A percentile compares a stretch with the other conserved stretches of the same genome.
phyloP scores from a whole-genome alignment of 2,797 vertebrate species.

The Philypnodon macrostomus region DNA sequence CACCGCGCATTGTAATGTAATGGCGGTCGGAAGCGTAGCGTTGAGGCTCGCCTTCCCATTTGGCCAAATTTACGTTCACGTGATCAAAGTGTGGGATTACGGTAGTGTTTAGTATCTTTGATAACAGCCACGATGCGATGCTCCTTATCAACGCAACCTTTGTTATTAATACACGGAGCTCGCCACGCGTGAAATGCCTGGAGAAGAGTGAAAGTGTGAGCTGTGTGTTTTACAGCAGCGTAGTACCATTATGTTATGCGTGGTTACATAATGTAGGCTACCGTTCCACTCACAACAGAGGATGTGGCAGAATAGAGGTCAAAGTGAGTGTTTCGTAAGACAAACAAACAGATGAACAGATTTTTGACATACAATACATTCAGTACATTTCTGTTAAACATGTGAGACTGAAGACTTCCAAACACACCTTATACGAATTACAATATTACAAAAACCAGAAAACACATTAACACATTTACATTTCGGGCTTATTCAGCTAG shows the following conservation, averaged over 20 bases:
- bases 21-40: conserved; percentile 77
- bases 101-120: conserved; percentile 51
- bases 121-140: conserved; percentile 41
- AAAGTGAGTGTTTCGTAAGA: conserved; percentile 61
- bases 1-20: conserved; percentile 76
- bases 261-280: conserved; percentile 56
- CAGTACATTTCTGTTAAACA: background rate
- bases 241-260: conserved; percentile 37
- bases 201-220: conserved; percentile 1
- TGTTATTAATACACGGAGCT: conserved; percentile 5
- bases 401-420: too few relatives aligned
- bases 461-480: too few relatives aligned
- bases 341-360: background rate
- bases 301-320: conserved; percentile 64
- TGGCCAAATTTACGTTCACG: conserved; percentile 74
- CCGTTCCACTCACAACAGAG: conserved; percentile 51
- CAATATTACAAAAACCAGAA: too few relatives aligned
- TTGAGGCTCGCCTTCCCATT: conserved; percentile 75
- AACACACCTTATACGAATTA: too few relatives aligned
- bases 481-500: too few relatives aligned
- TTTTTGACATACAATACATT: background rate
- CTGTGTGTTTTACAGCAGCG: conserved; percentile 4
- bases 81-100: conserved; percentile 77
- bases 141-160: conserved; percentile 16
- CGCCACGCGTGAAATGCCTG: background rate